phyloP scores from a whole-genome alignment of 2,797 vertebrate genomes.

The Pempheris klunzingeri region DNA sequence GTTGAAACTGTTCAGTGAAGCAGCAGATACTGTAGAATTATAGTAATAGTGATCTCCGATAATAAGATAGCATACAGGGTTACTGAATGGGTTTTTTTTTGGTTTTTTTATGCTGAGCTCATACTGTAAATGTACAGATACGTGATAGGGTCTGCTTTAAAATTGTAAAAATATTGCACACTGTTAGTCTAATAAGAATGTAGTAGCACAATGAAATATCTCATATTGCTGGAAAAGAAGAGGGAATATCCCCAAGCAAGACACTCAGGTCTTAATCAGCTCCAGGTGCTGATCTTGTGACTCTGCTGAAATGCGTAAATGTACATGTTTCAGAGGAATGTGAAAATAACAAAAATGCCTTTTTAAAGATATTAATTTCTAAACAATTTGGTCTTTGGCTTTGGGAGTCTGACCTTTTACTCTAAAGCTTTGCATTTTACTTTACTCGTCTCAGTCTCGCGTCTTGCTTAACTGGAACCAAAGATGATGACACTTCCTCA shows the following conservation, averaged over 20 bases:
- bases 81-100: too few species aligned
- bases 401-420: background rate
- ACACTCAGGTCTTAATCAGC: slow-evolving; percentile 5
- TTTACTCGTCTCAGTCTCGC: background rate
- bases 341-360: background rate
- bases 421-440: background rate
- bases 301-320: background rate
- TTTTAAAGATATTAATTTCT: background rate
- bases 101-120: background rate
- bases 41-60: background rate
- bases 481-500: slow-evolving; percentile 57
- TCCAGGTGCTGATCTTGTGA: background rate
- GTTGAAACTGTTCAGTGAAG: background rate
- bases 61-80: slow-evolving; percentile 3
- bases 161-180: background rate
- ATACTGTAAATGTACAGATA: background rate
- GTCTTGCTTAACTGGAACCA: slow-evolving; percentile 44
- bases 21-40: background rate
- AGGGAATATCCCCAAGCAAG: background rate
- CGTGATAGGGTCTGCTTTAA: background rate
- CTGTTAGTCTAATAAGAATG: background rate
- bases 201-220: background rate
- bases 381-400: background rate
- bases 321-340: background rate
- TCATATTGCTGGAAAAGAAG: background rate